Evolutionary conservation across 2,797 vertebrate species (phyloP), one percentile per base, ranked within the genome.

Genomic region (Leptodactylus fallax): DNA sequence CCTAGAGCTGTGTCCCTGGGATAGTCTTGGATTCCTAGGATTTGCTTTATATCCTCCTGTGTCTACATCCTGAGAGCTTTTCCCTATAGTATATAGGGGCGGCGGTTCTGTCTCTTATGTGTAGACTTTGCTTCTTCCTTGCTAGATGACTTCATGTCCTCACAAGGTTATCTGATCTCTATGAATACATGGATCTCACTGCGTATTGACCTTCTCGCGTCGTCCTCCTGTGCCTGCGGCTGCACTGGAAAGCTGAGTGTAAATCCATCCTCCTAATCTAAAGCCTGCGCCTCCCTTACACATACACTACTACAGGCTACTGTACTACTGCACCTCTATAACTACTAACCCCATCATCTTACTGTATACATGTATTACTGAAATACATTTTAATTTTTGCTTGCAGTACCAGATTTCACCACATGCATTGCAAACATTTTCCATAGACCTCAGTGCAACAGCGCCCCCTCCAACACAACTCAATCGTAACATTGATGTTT

Each of bases 91-190:
- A 10, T 36, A 72, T 12, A 21, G 45, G 45, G 36, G 17, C 36
- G 14, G 0, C 36, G 1, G 7, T 45, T 36, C 25, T 49, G 79
- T 49, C 3, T 63, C 19, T 1, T 36, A 21, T 51, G 3, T n/a
- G 25, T 81, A 14, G 49, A n/a, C 47, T 49, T 51, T 23, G 6
- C 21, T 81, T 56, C 61, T 47, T 61, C 79, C 10, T 12, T 23
- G 21, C 36, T 63, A 7, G 60, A 47, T 81, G 79, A 65, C 36
- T 51, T 81, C 21, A 82, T 25, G 49, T 67, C 61, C 23, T 82
- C 80, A 67, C 80, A 82, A 82, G 80, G 80, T 82, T 67, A 82
- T 67, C 80, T 67, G 80, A 67, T 82, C 47, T 53, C 47, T 12
- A 3, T 17, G 61, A 67, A 23, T 49, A 25, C 17, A 81, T 23